Evolutionary conservation across 2,888 invertebrate species (phyloP).

Genomic region (Aromia moschata): DNA sequence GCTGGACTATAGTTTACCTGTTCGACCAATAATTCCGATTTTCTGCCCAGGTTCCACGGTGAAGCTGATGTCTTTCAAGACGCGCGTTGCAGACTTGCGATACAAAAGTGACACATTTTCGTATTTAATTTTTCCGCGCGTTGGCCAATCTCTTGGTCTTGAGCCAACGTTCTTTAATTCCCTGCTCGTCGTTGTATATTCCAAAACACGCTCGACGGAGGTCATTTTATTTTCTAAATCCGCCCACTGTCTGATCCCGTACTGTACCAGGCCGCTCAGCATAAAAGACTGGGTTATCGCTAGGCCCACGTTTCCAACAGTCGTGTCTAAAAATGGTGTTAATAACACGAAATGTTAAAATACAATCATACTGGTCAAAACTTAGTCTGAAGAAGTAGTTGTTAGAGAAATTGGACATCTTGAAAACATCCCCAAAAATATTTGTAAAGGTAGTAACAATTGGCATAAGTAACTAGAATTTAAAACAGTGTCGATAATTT

Average conservation of each 20-base stretch:
- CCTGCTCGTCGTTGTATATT: slow-evolving; percentile 63
- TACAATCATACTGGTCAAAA: no score
- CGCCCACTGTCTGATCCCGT: slow-evolving; percentile 82
- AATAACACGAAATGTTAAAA: no score
- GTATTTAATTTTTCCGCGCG: slow-evolving; percentile 68
- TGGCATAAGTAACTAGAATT: no score
- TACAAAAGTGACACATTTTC: slow-evolving; percentile 75
- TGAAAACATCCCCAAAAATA: no score
- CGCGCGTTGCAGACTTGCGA: slow-evolving; percentile 66
- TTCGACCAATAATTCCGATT: slow-evolving; percentile 76
- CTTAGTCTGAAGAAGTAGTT: no score
- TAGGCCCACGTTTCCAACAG: slow-evolving; percentile 71
- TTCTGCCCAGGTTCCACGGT: slow-evolving; percentile 59
- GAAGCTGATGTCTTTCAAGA: slow-evolving; percentile 68
- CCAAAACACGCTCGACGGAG: slow-evolving; percentile 81
- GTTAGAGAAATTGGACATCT: no score
- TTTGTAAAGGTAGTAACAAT: no score
- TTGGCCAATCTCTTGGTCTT: slow-evolving; percentile 70
- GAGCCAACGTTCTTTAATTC: slow-evolving; percentile 62
- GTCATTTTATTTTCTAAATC: slow-evolving; percentile 85
- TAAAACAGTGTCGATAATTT: no score
- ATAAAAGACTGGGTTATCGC: slow-evolving; percentile 84
- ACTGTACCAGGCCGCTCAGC: slow-evolving; percentile 73
- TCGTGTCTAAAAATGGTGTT: slow-evolving; percentile 32
- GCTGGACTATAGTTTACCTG: no score